These are phyloP conservation scores for Ceyx cyanopectus DNA, from an alignment of 2,113 vertebrate genomes.

Conservation along the genomic window DNA sequence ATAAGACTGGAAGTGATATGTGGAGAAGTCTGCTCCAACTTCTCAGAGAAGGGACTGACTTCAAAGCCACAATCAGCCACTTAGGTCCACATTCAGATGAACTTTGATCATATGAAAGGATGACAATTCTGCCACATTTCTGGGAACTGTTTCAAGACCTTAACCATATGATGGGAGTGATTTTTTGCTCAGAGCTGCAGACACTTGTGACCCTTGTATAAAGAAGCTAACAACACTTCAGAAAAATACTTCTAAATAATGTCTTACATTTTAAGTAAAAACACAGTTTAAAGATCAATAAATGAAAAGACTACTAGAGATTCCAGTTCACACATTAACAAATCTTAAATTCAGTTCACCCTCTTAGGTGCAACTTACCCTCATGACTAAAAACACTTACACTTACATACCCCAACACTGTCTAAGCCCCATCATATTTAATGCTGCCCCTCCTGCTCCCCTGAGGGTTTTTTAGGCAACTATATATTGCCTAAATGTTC, in stretches of 20 bases:
- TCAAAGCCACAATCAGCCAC: background rate
- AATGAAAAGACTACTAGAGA: background rate
- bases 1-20: background rate
- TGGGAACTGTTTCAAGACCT: background rate
- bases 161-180: background rate
- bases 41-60: background rate
- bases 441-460: background rate
- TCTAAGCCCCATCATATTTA: background rate
- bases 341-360: background rate
- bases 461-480: background rate
- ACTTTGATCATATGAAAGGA: background rate
- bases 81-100: background rate
- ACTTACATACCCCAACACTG: rapidly evolving
- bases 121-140: background rate
- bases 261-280: background rate
- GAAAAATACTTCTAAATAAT: background rate
- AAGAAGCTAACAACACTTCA: background rate
- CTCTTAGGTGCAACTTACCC: background rate
- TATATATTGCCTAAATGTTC: background rate
- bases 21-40: background rate
- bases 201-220: background rate
- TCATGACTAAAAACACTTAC: background rate
- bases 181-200: background rate
- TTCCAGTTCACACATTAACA: background rate
- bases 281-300: background rate